Percentiles rank a stretch among this genome's conserved stretches.
Evolutionary conservation across 2,797 vertebrate species (phyloP).

Genomic region (Cryptoblepharus egeriae): DNA sequence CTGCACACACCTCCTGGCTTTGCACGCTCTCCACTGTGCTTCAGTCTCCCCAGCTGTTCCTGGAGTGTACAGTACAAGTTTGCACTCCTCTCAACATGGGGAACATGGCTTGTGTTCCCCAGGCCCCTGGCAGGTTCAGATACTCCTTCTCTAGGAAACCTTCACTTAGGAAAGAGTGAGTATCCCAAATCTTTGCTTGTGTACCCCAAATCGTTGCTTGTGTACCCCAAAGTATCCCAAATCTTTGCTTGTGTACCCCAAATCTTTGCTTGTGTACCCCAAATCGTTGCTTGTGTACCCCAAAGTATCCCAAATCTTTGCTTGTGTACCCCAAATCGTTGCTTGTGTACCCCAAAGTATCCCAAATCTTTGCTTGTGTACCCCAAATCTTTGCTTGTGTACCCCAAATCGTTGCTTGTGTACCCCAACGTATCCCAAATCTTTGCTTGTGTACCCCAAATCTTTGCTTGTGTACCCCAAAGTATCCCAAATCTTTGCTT

Average conservation of each 20-base stretch:
- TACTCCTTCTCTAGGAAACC: constrained; percentile 78
- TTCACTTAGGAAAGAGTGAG: constrained; percentile 79
- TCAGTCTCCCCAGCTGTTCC: not conserved
- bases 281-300: too few relatives aligned
- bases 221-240: too few relatives aligned
- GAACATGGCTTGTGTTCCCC: constrained; percentile 79
- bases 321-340: too few relatives aligned
- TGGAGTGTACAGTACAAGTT: not conserved
- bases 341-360: too few relatives aligned
- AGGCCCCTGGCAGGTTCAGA: constrained; percentile 70
- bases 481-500: constrained; percentile 59
- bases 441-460: constrained; percentile 61
- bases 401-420: too few relatives aligned
- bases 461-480: too few relatives aligned
- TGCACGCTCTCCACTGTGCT: not conserved
- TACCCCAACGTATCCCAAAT: constrained; percentile 36
- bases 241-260: too few relatives aligned
- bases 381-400: too few relatives aligned
- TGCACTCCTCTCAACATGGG: constrained; percentile 69
- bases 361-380: too few relatives aligned
- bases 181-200: not conserved
- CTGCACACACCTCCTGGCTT: not conserved
- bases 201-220: too few relatives aligned
- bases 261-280: too few relatives aligned
- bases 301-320: too few relatives aligned